Base-by-base conservation (phyloP, 2,797 vertebrate species). In the Hemitrygon akajei region DNA sequence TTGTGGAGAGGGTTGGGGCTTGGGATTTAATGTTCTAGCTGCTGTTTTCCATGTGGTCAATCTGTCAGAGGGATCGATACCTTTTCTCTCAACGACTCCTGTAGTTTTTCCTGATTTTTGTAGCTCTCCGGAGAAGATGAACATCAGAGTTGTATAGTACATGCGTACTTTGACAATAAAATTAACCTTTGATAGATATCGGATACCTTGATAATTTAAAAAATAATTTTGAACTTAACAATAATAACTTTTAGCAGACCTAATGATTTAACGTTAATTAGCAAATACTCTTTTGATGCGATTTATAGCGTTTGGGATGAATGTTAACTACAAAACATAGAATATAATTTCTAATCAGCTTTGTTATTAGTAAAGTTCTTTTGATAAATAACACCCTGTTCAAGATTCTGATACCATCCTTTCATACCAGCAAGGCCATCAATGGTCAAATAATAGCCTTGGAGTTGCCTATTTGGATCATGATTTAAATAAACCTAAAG, bases 351-450 rank as follows among this genome's bases (percentile, higher is more conserved):
- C 30, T 60, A 22, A 56, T 25, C 27, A 60, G 30, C 12, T 30
- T 87, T 34, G 22, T 63, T 34, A 69, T 37, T 1, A 89, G 7
- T 10, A 89, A 89, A 63, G 30, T 27, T 34, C 84, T 87, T 66
- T 60, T n/a, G 84, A n/a, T 60, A 60, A 87, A n/a, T 4, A 58
- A 60, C 82, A 63, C 84, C 3, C 58, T 20, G 84, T 30, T 87
- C n/a, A 89, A 6, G 14, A 22, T 69, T 89, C 10, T 66, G 86
- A 37, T 93, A 93, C 30, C 93, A 86, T 94, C 91, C 95, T 95
- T 93, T 95, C 95, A 86, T 95, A 94, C 94, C 7, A 94, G 94
- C 95, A 95, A 95, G 96, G 97, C 96, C 96, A 95, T 95, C 87
- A 0, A 95, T 95, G 95, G 95, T 96, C 96, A 95, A 94, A 95